A percentile compares a stretch with the other conserved stretches of the same genome.
Evolutionary conservation across 2,113 vertebrate species (phyloP).

Genomic region (Collichthys lucidus): DNA sequence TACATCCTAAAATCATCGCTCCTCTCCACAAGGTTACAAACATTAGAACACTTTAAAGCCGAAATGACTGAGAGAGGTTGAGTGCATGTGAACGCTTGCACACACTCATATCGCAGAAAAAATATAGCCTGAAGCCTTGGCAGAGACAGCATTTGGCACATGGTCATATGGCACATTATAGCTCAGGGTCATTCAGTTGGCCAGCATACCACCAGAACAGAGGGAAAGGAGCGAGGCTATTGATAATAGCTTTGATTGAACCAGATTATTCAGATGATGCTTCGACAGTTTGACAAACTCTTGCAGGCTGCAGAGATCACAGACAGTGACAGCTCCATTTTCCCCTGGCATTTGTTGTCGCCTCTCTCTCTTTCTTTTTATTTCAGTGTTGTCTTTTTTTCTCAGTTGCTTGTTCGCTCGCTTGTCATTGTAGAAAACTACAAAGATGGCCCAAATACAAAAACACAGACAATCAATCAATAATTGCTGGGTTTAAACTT

Average conservation of each 20-base stretch:
- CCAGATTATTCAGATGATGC: constrained; percentile 40
- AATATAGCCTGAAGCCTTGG: constrained; percentile 43
- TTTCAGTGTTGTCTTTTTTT: constrained; percentile 12
- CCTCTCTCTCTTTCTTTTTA: not conserved
- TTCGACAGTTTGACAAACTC: constrained; percentile 28
- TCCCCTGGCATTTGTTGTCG: not conserved
- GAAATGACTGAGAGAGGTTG: not conserved
- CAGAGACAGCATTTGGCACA: constrained; percentile 50
- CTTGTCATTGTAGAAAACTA: not conserved
- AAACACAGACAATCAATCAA: constrained; percentile 16
- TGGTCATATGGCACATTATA: constrained; percentile 22
- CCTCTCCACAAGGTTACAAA: not conserved
- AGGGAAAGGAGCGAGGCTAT: constrained; percentile 31
- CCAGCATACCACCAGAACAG: constrained; percentile 51
- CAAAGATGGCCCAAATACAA: constrained; percentile 1
- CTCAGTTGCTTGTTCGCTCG: not conserved
- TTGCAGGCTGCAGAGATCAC: constrained; percentile 40
- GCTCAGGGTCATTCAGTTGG: constrained; percentile 55
- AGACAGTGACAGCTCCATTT: not conserved
- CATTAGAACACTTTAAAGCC: not conserved
- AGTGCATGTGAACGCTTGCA: not conserved
- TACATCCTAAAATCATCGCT: not conserved
- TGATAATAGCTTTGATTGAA: constrained; percentile 57
- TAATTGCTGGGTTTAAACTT: constrained; percentile 14
- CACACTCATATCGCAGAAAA: constrained; percentile 2